Percentiles rank a stretch among this genome's conserved stretches.
Conservation (phyloP, 2,888 invertebrate genomes). For the Drosophila putrida region DNA sequence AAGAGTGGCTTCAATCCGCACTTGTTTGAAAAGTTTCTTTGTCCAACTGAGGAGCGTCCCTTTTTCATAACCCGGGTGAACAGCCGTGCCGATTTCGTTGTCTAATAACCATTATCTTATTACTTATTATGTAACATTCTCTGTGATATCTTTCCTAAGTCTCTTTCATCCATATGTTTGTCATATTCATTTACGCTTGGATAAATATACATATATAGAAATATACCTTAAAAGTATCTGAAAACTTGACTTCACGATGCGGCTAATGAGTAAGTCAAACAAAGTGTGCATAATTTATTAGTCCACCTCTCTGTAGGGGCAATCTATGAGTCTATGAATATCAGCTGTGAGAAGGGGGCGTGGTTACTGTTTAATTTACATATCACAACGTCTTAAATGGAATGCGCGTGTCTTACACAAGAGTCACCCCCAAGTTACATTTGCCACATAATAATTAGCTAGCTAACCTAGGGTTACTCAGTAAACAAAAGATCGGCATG, state of each 20-base stretch:
- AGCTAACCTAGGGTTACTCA: conserved; percentile 4
- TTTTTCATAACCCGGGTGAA: conserved; percentile 82
- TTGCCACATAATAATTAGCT: conserved; percentile 43
- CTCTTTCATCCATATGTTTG: conserved; percentile 40
- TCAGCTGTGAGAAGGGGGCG: not conserved
- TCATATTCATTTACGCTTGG: conserved; percentile 54
- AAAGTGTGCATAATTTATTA: conserved; percentile 42
- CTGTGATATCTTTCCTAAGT: conserved; percentile 74
- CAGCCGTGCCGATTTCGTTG: conserved; percentile 65
- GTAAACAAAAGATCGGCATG: not conserved
- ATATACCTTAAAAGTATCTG: conserved; percentile 21
- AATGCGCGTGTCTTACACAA: conserved; percentile 44
- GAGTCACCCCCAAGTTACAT: conserved; percentile 22
- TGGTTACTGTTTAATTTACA: conserved; percentile 26
- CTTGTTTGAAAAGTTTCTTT: conserved; percentile 78
- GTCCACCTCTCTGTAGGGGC: not conserved
- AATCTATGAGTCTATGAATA: not conserved
- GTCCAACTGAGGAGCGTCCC: conserved; percentile 81
- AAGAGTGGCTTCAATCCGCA: conserved; percentile 83
- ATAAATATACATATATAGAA: conserved; percentile 51
- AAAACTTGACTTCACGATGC: conserved; percentile 44
- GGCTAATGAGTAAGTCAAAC: conserved; percentile 56
- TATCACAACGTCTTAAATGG: conserved; percentile 17
- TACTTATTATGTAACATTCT: conserved; percentile 43
- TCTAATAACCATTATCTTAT: conserved; percentile 38